phyloP scores from a whole-genome alignment of 2,113 vertebrate genomes.

The Proterorhinus semilunaris region DNA sequence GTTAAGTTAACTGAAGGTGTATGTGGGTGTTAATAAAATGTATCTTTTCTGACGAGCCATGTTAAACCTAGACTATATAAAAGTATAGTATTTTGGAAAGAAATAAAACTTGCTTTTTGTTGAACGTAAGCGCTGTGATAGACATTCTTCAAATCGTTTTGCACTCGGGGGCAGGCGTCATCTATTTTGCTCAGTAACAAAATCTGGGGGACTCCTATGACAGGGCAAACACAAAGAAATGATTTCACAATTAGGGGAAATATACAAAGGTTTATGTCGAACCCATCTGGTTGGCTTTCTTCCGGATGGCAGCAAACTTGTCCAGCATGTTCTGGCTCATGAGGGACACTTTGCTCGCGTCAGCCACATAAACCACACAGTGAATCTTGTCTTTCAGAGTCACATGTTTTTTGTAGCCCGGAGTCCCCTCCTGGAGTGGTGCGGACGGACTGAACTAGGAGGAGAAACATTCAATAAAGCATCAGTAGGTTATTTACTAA shows the following conservation, averaged over 20 bases:
- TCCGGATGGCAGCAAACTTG: conserved; percentile 68
- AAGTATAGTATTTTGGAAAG: too few species aligned
- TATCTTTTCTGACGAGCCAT: too few species aligned
- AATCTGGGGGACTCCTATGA: conserved; percentile 68
- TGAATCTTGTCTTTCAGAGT: conserved; percentile 49
- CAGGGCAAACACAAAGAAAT: not conserved
- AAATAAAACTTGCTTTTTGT: conserved; percentile 44
- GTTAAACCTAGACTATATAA: too few species aligned
- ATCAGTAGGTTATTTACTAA: too few species aligned
- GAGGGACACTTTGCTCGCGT: conserved; percentile 58
- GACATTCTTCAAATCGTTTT: conserved; percentile 55
- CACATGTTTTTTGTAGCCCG: conserved; percentile 17
- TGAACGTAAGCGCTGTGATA: conserved; percentile 65
- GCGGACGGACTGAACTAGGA: conserved; percentile 30
- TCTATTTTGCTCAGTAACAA: conserved; percentile 74
- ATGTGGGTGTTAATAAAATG: too few species aligned
- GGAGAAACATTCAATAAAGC: not conserved
- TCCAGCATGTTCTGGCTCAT: conserved; percentile 62
- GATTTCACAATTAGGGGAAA: not conserved
- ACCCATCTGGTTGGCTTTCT: conserved; percentile 57
- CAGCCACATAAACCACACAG: conserved; percentile 47
- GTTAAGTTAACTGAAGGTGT: too few species aligned
- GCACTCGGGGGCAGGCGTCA: conserved; percentile 63
- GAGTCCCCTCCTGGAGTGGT: conserved; percentile 19
- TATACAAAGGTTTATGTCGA: conserved; percentile 2